Evolutionary conservation across 2,113 vertebrate genomes (phyloP).

Genomic region (Pristiophorus japonicus): DNA sequence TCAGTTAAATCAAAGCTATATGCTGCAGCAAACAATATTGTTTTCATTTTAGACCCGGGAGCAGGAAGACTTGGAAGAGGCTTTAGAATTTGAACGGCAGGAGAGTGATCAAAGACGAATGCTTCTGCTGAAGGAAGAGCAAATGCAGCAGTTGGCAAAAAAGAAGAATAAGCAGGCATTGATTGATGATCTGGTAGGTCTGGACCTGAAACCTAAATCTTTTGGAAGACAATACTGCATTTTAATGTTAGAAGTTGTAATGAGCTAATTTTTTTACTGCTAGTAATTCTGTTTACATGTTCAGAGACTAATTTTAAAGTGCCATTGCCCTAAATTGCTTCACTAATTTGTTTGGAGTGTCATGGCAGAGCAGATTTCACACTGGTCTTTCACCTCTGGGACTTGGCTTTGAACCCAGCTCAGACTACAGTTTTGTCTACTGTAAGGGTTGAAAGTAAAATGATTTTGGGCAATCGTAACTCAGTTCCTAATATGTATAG

Average conservation of each 20-base stretch:
- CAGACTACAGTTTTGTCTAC: not conserved
- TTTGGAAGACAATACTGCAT: constrained; percentile 37
- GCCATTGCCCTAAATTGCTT: not conserved
- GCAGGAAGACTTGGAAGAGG: constrained; percentile 91
- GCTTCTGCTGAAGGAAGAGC: constrained; percentile 80
- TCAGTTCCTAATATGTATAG: not conserved
- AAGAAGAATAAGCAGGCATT: constrained; percentile 91
- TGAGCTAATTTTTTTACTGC: not conserved
- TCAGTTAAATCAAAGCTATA: constrained; percentile 5
- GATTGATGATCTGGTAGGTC: constrained; percentile 85
- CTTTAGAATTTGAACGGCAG: constrained; percentile 78
- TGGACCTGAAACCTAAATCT: constrained; percentile 39
- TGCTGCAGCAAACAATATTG: not conserved
- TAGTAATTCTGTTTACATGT: not conserved
- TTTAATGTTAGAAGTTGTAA: not conserved
- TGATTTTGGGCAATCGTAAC: not conserved
- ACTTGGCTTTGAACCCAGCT: not conserved
- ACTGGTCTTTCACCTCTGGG: constrained; percentile 1
- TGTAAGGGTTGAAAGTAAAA: not conserved
- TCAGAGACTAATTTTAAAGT: not conserved
- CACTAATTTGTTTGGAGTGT: not conserved
- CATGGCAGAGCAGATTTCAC: not conserved
- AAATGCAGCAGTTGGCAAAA: constrained; percentile 80
- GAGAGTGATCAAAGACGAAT: constrained; percentile 75
- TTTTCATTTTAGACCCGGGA: constrained; percentile 71